Percentiles rank a stretch among this genome's conserved stretches.
phyloP scores from a whole-genome alignment of 2,888 invertebrate genomes.

The Catocala nupta region DNA sequence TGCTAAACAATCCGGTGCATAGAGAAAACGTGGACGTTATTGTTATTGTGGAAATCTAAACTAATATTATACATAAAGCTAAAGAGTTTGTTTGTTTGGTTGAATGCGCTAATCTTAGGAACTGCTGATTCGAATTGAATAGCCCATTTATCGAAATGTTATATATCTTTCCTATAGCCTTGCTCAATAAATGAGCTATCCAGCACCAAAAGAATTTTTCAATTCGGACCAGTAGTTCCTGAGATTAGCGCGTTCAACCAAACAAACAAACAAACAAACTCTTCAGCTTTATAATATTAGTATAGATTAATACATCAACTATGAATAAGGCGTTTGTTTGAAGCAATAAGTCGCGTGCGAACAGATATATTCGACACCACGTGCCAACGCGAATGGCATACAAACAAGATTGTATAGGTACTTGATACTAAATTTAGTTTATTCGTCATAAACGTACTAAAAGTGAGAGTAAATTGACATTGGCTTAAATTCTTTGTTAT shows the following conservation, averaged over 20 bases:
- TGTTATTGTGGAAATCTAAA: slow-evolving; percentile 26
- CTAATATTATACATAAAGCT: too few relatives aligned
- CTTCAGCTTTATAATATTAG: too few relatives aligned
- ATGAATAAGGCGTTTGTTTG: not conserved
- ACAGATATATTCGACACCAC: slow-evolving; percentile 32
- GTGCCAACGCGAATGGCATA: slow-evolving; percentile 20
- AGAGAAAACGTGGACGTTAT: slow-evolving; percentile 19
- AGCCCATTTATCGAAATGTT: too few relatives aligned
- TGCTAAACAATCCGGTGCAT: slow-evolving; percentile 26
- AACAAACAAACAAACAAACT: too few relatives aligned
- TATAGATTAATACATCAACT: slow-evolving; percentile 1
- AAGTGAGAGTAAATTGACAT: slow-evolving; percentile 19
- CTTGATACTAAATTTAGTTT: slow-evolving; percentile 18
- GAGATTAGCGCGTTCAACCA: too few relatives aligned
- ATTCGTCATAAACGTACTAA: slow-evolving; percentile 19
- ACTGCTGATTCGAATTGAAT: too few relatives aligned
- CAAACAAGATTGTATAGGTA: slow-evolving; percentile 20
- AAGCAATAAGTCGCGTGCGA: not conserved
- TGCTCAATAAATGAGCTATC: too few relatives aligned
- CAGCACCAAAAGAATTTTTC: too few relatives aligned
- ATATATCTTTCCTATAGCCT: too few relatives aligned
- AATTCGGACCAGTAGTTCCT: too few relatives aligned
- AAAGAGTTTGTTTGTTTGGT: too few relatives aligned
- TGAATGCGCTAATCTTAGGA: too few relatives aligned
- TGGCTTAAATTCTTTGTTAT: slow-evolving; percentile 19